Base-by-base conservation (phyloP, 2,888 invertebrate species). In the Sesamia inferens region DNA sequence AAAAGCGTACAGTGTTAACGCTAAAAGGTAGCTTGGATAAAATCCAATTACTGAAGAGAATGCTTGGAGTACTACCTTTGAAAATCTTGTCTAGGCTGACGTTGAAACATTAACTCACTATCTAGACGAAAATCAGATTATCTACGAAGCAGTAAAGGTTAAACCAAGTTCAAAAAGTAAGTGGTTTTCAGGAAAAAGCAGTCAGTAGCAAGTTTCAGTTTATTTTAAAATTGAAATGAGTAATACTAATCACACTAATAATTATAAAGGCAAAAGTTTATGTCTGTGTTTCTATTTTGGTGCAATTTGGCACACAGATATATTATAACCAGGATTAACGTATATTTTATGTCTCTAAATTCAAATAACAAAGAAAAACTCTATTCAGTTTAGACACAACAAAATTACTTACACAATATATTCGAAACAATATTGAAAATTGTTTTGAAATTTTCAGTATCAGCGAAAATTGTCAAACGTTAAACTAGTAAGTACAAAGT, bases 21-120 rank as follows among this genome's bases (percentile, higher is more conserved):
- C 66, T 71, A 61, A 67, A 47, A 47, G 73, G 65, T 64, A 51
- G 65, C 61, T 54, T 31, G 55, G 71, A 57, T 66, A 76, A 86
- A 85, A 81, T 86, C 76, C 84, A 77, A 85, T 84, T 86, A 86
- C 64, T 59, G 24, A 16, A 55, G 57, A 72, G 62, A 73, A 81
- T 64, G 47, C 71, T 64, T 47, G 42, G 48, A 42, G 63, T 68
- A 42, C 44, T 54, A 68, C 71, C 54, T 77, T 79, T 70, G 77
- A 42, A 48, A 70, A 64, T 64, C 66, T 68, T 70, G 62, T 59
- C 61, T 64, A 76, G 59, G 68, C 63, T 59, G 58, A 72, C 44
- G 61, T 62, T 62, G 66, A 72, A 51, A 70, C 65, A 66, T 77
- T 84, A 86, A 78, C 48, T 76, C 68, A 51, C 69, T 76, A 76